Percentiles rank a stretch among this genome's conserved stretches.
These are phyloP conservation scores for Ivindomyrus marchei DNA, from an alignment of 2,113 vertebrate species.

Conservation along the genomic window DNA sequence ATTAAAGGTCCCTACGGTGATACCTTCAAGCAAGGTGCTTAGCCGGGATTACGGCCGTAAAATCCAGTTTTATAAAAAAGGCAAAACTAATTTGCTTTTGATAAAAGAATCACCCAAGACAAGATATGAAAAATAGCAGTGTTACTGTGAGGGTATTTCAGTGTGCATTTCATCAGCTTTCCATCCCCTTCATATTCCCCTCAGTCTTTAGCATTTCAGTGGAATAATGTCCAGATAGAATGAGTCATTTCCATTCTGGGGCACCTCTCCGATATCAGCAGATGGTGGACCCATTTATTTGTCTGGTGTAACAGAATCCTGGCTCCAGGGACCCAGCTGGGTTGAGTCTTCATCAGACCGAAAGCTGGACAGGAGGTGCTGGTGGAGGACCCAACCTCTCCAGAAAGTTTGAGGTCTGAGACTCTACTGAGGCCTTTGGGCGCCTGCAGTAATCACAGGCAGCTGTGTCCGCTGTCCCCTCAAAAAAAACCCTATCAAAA, in stretches of 20 bases:
- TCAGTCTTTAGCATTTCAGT: background rate
- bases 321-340: background rate
- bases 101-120: background rate
- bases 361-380: background rate
- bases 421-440: background rate
- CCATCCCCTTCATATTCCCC: background rate
- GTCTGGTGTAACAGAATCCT: background rate
- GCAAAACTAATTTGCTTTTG: background rate
- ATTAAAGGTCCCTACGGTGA: background rate
- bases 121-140: background rate
- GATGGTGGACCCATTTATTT: background rate
- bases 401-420: slow-evolving; percentile 6
- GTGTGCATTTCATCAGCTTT: background rate
- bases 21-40: background rate
- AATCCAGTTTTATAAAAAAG: background rate
- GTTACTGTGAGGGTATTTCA: background rate
- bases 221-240: background rate
- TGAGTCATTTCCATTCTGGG: background rate
- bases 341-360: background rate
- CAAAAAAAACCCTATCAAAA: background rate
- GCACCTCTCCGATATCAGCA: background rate
- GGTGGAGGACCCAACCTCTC: background rate
- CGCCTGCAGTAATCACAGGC: background rate
- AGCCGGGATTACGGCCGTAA: background rate
- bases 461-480: background rate